Conservation (phyloP, 2,797 vertebrate genomes). For the Garrulus glandarius region DNA sequence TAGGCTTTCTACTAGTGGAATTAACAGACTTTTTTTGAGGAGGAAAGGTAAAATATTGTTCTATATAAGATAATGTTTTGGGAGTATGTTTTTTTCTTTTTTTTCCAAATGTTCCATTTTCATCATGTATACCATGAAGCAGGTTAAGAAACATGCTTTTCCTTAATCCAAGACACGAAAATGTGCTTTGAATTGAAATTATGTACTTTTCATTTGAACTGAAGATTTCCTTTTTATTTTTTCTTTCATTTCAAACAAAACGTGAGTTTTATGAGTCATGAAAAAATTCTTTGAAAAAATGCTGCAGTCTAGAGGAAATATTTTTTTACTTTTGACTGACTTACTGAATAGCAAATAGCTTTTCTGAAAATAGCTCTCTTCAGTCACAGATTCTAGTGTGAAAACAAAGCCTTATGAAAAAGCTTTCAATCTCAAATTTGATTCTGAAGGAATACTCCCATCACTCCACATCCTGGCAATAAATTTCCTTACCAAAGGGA, state of each 20-base stretch:
- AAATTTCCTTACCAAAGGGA: neutral
- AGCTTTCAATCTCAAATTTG: neutral
- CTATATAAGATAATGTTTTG: neutral
- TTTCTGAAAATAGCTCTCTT: neutral
- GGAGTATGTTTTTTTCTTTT: accelerated
- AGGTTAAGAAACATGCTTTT: neutral
- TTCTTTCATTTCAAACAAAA: neutral
- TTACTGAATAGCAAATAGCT: neutral
- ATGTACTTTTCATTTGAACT: neutral
- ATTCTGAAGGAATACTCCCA: neutral
- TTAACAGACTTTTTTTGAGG: neutral
- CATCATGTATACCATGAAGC: neutral
- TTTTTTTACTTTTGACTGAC: neutral
- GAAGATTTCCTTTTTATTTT: neutral
- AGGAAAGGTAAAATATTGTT: neutral
- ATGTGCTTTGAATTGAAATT: neutral
- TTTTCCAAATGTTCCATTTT: neutral
- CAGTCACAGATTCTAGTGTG: neutral
- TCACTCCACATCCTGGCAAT: neutral
- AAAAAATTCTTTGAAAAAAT: neutral
- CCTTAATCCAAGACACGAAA: neutral
- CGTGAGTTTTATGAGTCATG: neutral
- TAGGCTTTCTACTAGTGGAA: neutral
- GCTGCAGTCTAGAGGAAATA: neutral
- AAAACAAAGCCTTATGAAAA: neutral